Base-by-base conservation (phyloP, 2,113 vertebrate species). In the Pelodiscus sinensis region DNA sequence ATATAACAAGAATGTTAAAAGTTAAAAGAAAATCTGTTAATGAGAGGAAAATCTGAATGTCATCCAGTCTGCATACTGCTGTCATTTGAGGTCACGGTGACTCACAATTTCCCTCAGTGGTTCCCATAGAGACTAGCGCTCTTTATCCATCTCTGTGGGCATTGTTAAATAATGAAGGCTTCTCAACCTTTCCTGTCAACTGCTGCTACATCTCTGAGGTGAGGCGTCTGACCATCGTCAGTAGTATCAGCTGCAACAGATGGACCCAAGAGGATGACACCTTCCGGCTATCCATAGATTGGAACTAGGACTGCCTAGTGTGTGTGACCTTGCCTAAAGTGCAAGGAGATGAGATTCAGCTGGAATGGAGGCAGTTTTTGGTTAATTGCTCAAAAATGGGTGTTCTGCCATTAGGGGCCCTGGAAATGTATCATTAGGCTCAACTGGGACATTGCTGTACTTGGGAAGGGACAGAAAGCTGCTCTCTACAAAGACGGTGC, bases 1-100 rank as follows among this genome's bases (percentile, higher is more conserved):
- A 15, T 0, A 16, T 0, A 65, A 3, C 50, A 1, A 1, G 1
- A 14, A 18, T 44, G 3, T 22, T 2, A 24, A 29, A 1, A 52
- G 16, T 38, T 2, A 7, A 65, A 60, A 65, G 8, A 18, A n/a
- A 16, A 29, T 29, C 29, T 65, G 31, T 8, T 65, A 65, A n/a
- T n/a, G 62, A n/a, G 62, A 15, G 62, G 62, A 65, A 29, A 65
- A 31, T 65, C 29, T 65, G 29, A 65, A 18, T 65, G 29, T 65
- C 62, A 65, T 65, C 11, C 62, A n/a, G 14, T 15, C 62, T 65
- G 62, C 62, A 31, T 65, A 16, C 13, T 65, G 29, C 62, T 31
- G 29, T 15, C 29, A n/a, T n/a, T 13, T 65, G 29, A 31, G 29
- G 29, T 65, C 27, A 62, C 60, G 16, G 60, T 15, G 60, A 65